Evolutionary conservation across 1,140 invertebrate species (phyloP).

Genomic region (Drosophila aff.): DNA sequence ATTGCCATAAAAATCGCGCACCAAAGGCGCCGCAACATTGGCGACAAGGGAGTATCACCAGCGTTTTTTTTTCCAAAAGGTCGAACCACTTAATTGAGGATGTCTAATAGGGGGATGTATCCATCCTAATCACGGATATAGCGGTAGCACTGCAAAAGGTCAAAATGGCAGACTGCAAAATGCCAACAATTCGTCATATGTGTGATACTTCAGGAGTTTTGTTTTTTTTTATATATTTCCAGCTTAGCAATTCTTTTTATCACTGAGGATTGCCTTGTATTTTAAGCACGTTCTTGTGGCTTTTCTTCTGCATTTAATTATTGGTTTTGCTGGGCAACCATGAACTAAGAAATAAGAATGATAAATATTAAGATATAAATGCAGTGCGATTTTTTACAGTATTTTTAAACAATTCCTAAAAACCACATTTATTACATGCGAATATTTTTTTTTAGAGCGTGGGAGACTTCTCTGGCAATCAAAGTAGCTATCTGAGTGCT

Average conservation of each 20-base stretch:
- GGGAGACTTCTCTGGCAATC: not conserved
- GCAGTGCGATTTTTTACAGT: not conserved
- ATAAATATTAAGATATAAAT: not conserved
- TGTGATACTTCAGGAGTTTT: not conserved
- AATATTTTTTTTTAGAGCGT: not conserved
- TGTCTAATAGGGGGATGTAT: slow-evolving; percentile 61
- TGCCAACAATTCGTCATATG: slow-evolving; percentile 17
- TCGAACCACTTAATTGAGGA: slow-evolving; percentile 76
- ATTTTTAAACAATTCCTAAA: not conserved
- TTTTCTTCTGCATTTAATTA: not conserved
- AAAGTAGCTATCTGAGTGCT: too few relatives aligned
- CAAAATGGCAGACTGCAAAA: slow-evolving; percentile 15
- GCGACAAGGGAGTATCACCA: slow-evolving; percentile 55
- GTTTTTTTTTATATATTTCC: not conserved
- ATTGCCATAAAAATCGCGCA: slow-evolving; percentile 70
- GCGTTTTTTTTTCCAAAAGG: slow-evolving; percentile 68
- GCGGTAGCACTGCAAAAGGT: slow-evolving; percentile 32
- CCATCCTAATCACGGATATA: slow-evolving; percentile 28
- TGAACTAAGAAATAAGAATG: not conserved
- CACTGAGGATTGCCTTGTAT: not conserved
- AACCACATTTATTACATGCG: not conserved
- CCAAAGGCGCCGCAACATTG: slow-evolving; percentile 63
- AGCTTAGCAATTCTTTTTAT: slow-evolving; percentile 1
- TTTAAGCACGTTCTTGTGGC: not conserved
- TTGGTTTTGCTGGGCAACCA: not conserved